Evolutionary conservation across 2,797 vertebrate species (phyloP), one percentile per base, ranked within the genome.

Genomic region (Coranthus polyacanthus): DNA sequence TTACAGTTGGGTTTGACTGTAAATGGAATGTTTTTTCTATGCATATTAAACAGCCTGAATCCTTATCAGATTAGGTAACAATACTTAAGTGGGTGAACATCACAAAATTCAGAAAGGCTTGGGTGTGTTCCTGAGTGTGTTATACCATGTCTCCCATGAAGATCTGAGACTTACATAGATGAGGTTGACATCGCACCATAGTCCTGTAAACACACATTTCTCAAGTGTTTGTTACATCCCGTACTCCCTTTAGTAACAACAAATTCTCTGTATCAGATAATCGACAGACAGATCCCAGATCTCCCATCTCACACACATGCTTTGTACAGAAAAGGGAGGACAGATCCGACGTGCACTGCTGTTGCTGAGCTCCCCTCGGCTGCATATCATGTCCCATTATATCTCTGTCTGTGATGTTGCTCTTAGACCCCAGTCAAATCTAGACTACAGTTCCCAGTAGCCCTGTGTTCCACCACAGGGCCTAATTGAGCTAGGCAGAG

Each of bases 401-500:
- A 58, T 71, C 56, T 44, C 50, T 4, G 5, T 36, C 75, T 39
- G 2, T 34, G 71, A 60, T 49, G 65, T 21, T 13, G 4, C 0
- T 16, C 59, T 66, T 46, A 53, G 29, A 26, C 75, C 63, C 29
- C 53, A 45, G 44, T 42, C 54, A 12, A 39, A 74, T 47, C 44
- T 11, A 52, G 70, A 66, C 70, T 21, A 21, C 11, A 59, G 64
- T 54, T 78, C 78, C 77, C 62, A 62, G 32, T 22, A 36, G 62
- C 68, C 37, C 54, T 3, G 53, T 6, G 10, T 42, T 59, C 16
- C 60, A 5, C 44, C 15, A 6, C 56, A 11, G 46, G 43, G 50
- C 54, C 57, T 80, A 67, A 76, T 74, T 53, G 36, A 20, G 53
- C 61, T 20, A 11, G 21, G 56, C 78, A 44, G 47, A 58, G 72